Conservation (phyloP, 2,113 vertebrate genomes). For the Calidris pygmaea region DNA sequence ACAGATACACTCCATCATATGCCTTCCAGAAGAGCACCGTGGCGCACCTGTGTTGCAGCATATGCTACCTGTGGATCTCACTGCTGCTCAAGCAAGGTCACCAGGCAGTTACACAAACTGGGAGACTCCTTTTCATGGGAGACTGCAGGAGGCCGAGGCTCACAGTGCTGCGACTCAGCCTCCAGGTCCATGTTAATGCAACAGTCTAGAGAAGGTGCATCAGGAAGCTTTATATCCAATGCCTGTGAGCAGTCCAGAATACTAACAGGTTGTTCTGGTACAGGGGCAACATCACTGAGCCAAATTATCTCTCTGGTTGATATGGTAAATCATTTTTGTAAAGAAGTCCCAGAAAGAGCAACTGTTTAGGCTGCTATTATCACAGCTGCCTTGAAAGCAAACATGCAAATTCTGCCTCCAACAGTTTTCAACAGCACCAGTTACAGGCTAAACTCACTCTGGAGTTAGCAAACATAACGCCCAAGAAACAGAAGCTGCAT, state of each 20-base stretch:
- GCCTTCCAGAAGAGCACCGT: neutral
- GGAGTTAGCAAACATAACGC: slow-evolving; percentile 57
- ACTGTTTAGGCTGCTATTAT: slow-evolving; percentile 33
- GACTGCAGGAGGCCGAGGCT: neutral
- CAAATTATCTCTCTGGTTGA: neutral
- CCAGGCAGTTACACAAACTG: neutral
- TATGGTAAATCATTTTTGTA: neutral
- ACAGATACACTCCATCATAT: accelerated
- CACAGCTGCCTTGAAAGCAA: slow-evolving; percentile 46
- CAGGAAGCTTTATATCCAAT: neutral
- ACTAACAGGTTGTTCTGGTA: neutral
- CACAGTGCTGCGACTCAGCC: neutral
- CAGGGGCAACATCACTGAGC: neutral
- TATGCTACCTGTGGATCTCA: neutral
- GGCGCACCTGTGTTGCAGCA: accelerated
- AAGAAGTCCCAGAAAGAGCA: slow-evolving; percentile 33
- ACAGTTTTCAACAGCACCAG: slow-evolving; percentile 25
- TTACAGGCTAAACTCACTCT: slow-evolving; percentile 21
- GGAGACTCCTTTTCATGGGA: neutral
- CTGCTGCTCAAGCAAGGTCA: neutral
- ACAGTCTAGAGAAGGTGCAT: neutral
- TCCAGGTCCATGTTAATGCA: neutral
- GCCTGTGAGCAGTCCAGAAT: neutral
- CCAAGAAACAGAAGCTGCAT: slow-evolving; percentile 50
- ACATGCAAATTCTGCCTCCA: slow-evolving; percentile 5